Evolutionary conservation across 2,113 vertebrate species (phyloP), one percentile per base, ranked within the genome.

Genomic region (Cololabis saira): DNA sequence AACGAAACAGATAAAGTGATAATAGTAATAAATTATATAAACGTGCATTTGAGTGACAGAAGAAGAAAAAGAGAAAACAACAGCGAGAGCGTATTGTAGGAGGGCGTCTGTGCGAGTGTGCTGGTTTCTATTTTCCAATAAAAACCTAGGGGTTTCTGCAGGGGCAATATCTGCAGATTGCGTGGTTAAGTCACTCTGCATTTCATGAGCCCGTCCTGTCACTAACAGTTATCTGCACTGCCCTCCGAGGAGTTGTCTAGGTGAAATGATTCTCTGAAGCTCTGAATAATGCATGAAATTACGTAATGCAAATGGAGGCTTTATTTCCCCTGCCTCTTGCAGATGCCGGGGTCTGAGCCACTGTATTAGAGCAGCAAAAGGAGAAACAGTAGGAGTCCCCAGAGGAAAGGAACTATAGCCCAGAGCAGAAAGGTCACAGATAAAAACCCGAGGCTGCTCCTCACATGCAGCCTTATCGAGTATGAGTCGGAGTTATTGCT

Each of bases 231-330:
- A 88, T 90, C 87, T 87, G 78, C 72, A 44, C 78, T 64, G 83
- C 72, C 80, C 85, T 87, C 85, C 47, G 81, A 86, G 87, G 84
- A 87, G 74, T 73, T 84, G 86, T 85, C 78, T 64, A 66, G 81
- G 81, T 82, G 83, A 90, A 89, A 88, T 82, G 78, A 87, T 85
- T 91, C 84, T 86, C 75, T 12, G 4, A 71, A 80, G 48, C 78
- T 67, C 85, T 90, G 89, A 88, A 91, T 92, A 91, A 92, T 90
- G 83, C 87, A 92, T 92, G 85, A 90, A 91, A 92, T 91, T 89
- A 90, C 87, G 80, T 92, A 80, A 91, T 90, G 88, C 89, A 89
- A 90, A 91, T 90, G 82, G 82, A 77, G 81, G 71, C 80, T 89
- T 87, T 79, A 88, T 86, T 89, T 80, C 83, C 82, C 74, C 74